A percentile compares a stretch with the other conserved stretches of the same genome.
These are phyloP conservation scores for Oscheius onirici DNA, from an alignment of 2,888 invertebrate species.

Conservation along the genomic window DNA sequence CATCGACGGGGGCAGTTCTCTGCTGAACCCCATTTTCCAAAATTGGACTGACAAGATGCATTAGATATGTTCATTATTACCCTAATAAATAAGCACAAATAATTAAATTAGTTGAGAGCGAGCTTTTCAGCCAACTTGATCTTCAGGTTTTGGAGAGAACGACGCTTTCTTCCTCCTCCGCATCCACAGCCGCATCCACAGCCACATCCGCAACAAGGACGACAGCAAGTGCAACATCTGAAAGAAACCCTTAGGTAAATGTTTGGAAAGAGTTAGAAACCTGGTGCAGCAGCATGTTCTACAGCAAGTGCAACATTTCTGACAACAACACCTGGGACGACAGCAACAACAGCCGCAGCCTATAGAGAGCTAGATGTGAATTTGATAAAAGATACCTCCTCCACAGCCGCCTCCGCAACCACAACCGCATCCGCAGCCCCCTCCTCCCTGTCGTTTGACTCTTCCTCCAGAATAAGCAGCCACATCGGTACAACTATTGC, in stretches of 20 bases:
- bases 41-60: background rate
- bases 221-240: background rate
- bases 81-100: background rate
- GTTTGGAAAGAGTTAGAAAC: background rate
- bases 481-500: background rate
- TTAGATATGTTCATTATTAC: background rate
- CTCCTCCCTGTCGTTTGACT: background rate
- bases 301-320: background rate
- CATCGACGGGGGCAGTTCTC: slow-evolving; percentile 40
- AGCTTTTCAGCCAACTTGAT: background rate
- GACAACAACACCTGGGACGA: slow-evolving; percentile 1
- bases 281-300: slow-evolving; percentile 5
- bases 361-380: background rate
- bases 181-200: slow-evolving; percentile 12
- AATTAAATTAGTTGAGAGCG: background rate
- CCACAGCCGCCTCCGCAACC: background rate
- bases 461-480: background rate
- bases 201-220: background rate
- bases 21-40: slow-evolving; percentile 28
- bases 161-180: slow-evolving; percentile 27
- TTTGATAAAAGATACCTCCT: background rate
- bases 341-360: slow-evolving; percentile 19
- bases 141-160: slow-evolving; percentile 19
- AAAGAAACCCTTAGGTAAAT: background rate
- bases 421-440: slow-evolving; percentile 14